Evolutionary conservation across 2,888 invertebrate species (phyloP).

Genomic region (Thelaira solivaga): DNA sequence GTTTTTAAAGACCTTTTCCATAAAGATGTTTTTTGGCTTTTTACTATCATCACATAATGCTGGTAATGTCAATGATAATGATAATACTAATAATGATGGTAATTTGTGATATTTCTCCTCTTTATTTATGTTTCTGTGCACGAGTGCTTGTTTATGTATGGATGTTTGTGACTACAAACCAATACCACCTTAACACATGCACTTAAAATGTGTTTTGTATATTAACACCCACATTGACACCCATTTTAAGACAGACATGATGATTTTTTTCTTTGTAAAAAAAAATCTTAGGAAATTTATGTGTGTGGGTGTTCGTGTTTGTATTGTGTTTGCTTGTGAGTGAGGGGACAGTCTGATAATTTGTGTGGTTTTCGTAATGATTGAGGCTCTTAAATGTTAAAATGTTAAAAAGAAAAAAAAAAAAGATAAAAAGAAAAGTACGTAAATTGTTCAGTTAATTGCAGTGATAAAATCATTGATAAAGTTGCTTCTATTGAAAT

Average conservation of each 20-base stretch:
- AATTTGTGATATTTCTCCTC: conserved; percentile 57
- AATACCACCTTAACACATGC: conserved; percentile 29
- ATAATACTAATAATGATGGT: conserved; percentile 57
- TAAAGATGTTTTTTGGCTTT: conserved; percentile 48
- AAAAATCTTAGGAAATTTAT: conserved; percentile 5
- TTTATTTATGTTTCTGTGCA: conserved; percentile 1
- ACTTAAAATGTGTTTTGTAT: conserved; percentile 28
- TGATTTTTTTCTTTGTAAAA: conserved; percentile 35
- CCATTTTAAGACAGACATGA: conserved; percentile 40
- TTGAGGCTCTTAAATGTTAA: conserved; percentile 55
- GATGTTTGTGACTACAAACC: conserved; percentile 33
- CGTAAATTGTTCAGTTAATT: conserved; percentile 67
- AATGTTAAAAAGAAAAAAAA: conserved; percentile 14
- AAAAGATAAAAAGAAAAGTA: conserved; percentile 49
- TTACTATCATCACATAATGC: conserved; percentile 51
- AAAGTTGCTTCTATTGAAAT: conserved; percentile 72
- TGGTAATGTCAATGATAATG: conserved; percentile 60
- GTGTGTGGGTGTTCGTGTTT: not conserved
- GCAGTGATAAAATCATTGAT: conserved; percentile 72
- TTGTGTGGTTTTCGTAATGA: conserved; percentile 59
- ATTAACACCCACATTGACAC: conserved; percentile 30
- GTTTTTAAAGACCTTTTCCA: conserved; percentile 66
- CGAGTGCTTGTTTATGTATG: not conserved
- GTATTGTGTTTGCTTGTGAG: not conserved
- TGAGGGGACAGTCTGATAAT: conserved; percentile 20